Conservation (phyloP, 2,888 invertebrate genomes). For the Sesia bembeciformis region DNA sequence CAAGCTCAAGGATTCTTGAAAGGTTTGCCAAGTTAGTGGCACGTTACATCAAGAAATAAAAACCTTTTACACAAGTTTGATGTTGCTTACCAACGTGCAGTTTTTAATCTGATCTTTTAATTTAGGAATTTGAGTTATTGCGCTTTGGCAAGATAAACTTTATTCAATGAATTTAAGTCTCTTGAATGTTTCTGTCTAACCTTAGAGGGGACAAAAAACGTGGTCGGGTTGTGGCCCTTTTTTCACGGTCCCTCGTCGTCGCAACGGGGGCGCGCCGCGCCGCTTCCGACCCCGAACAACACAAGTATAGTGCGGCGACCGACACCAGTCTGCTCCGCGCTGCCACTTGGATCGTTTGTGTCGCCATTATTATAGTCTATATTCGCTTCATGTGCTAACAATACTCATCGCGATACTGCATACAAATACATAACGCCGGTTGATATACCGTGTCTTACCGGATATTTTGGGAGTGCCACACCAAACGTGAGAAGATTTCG, state of each 20-base stretch:
- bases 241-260: constrained; percentile 45
- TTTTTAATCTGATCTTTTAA: too few relatives aligned
- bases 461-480: not conserved
- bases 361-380: constrained; percentile 10
- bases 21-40: too few relatives aligned
- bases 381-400: not conserved
- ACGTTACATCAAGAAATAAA: too few relatives aligned
- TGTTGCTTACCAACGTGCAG: too few relatives aligned
- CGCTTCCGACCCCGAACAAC: constrained; percentile 2
- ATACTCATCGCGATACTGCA: not conserved
- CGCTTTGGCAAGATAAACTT: too few relatives aligned
- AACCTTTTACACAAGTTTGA: too few relatives aligned
- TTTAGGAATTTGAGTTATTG: too few relatives aligned
- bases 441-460: not conserved
- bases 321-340: constrained; percentile 49
- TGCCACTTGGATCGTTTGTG: constrained; percentile 37
- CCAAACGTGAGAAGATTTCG: not conserved
- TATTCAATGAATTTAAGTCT: too few relatives aligned
- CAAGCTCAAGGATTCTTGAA: too few relatives aligned
- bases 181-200: constrained; percentile 25
- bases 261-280: constrained; percentile 3
- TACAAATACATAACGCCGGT: constrained; percentile 1
- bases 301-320: not conserved
- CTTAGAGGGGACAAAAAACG: constrained; percentile 61
- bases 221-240: constrained; percentile 53